Evolutionary conservation across 2,113 vertebrate genomes (phyloP).

Genomic region (Mirza zaza): DNA sequence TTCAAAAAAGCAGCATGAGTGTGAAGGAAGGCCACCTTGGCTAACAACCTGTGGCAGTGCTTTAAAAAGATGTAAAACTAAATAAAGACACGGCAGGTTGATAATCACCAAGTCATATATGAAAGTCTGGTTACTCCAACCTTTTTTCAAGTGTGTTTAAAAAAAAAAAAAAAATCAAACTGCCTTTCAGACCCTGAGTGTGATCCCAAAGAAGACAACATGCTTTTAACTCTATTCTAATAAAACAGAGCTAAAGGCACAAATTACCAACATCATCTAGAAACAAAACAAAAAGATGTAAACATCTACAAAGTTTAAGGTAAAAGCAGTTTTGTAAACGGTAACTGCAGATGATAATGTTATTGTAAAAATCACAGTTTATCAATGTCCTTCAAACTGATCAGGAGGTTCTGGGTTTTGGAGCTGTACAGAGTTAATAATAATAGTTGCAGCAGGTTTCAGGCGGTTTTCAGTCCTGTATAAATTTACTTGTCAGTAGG

Average conservation of each 20-base stretch:
- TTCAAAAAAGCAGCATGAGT: slow-evolving; percentile 89
- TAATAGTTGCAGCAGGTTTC: slow-evolving; percentile 87
- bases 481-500: slow-evolving; percentile 77
- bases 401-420: slow-evolving; percentile 78
- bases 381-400: slow-evolving; percentile 83
- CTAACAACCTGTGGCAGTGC: slow-evolving; percentile 88
- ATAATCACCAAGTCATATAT: slow-evolving; percentile 82
- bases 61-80: slow-evolving; percentile 85
- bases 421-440: slow-evolving; percentile 83
- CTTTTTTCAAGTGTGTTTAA: slow-evolving; percentile 88
- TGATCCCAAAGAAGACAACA: slow-evolving; percentile 88
- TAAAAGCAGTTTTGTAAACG: slow-evolving; percentile 92
- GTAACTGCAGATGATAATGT: slow-evolving; percentile 87
- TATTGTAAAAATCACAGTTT: slow-evolving; percentile 85
- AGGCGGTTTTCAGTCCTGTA: slow-evolving; percentile 85
- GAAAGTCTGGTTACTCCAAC: slow-evolving; percentile 86
- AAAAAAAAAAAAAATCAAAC: slow-evolving; percentile 81
- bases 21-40: slow-evolving; percentile 87
- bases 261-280: slow-evolving; percentile 83
- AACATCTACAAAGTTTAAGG: slow-evolving; percentile 92
- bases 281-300: slow-evolving; percentile 85
- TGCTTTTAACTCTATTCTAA: slow-evolving; percentile 83
- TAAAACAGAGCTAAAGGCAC: slow-evolving; percentile 83
- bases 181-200: slow-evolving; percentile 91
- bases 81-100: slow-evolving; percentile 86